Evolutionary conservation across 2,797 vertebrate genomes (phyloP).

Genomic region (Limnodromus scolopaceus): DNA sequence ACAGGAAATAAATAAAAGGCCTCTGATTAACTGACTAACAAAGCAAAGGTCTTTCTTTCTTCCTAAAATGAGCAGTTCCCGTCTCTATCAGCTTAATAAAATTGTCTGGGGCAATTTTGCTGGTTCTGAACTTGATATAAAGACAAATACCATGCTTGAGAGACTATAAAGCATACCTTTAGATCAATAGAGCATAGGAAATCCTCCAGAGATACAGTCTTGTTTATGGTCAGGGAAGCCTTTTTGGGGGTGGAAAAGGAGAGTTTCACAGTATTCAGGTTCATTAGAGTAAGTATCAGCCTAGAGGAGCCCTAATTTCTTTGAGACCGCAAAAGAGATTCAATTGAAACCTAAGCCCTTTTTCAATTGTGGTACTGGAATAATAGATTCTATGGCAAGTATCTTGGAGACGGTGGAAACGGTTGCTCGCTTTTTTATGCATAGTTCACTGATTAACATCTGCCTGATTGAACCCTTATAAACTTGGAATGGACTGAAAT

Average conservation of each 20-base stretch:
- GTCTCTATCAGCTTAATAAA: slow-evolving; percentile 29
- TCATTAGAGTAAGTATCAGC: slow-evolving; percentile 67
- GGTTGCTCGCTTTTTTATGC: slow-evolving; percentile 71
- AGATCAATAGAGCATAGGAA: slow-evolving; percentile 52
- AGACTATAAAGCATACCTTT: slow-evolving; percentile 14
- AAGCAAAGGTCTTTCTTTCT: slow-evolving; percentile 35
- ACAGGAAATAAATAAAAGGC: slow-evolving; percentile 1
- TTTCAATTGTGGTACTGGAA: slow-evolving; percentile 57
- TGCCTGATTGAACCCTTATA: slow-evolving; percentile 72
- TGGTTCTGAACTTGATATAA: slow-evolving; percentile 42
- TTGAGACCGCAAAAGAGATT: slow-evolving; percentile 38
- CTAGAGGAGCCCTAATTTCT: slow-evolving; percentile 65
- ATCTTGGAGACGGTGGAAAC: slow-evolving; percentile 72
- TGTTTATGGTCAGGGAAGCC: slow-evolving; percentile 50
- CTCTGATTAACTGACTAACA: slow-evolving; percentile 33
- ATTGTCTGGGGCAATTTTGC: slow-evolving; percentile 18
- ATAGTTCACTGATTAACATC: slow-evolving; percentile 71
- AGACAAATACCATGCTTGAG: slow-evolving; percentile 30
- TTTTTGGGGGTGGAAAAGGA: slow-evolving; percentile 56
- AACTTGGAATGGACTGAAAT: slow-evolving; percentile 60
- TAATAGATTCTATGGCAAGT: slow-evolving; percentile 65
- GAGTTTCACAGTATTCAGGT: slow-evolving; percentile 62
- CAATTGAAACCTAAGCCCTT: slow-evolving; percentile 65
- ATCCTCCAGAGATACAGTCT: slow-evolving; percentile 60
- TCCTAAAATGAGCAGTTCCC: slow-evolving; percentile 64